Conservation (phyloP, 2,113 vertebrate genomes). For the Pionites leucogaster region DNA sequence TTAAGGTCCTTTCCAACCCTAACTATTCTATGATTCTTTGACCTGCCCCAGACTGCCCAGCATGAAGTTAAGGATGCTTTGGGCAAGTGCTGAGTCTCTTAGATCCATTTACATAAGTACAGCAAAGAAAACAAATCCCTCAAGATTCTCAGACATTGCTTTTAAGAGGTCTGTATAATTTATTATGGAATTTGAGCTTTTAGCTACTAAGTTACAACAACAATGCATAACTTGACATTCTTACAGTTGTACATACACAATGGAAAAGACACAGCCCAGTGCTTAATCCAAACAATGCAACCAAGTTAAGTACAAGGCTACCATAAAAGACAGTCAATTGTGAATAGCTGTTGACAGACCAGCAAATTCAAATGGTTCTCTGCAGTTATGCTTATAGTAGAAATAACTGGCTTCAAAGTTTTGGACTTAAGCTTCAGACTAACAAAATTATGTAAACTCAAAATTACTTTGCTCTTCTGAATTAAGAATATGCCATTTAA, state of each 20-base stretch:
- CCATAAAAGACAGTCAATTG: not conserved
- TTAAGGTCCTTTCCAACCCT: too few relatives aligned
- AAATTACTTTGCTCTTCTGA: not conserved
- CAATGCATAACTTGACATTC: conserved; percentile 45
- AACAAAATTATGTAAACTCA: not conserved
- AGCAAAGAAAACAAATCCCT: not conserved
- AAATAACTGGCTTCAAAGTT: conserved; percentile 11
- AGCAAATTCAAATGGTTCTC: not conserved
- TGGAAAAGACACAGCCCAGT: conserved; percentile 27
- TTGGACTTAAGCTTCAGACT: conserved; percentile 39
- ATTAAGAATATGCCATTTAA: not conserved
- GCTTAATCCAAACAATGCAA: conserved; percentile 45
- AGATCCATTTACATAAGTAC: rapidly evolving
- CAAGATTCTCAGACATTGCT: not conserved
- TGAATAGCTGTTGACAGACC: not conserved
- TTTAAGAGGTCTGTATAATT: conserved; percentile 34
- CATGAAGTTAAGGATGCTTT: not conserved
- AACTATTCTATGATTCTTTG: too few relatives aligned
- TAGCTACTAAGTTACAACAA: conserved; percentile 56
- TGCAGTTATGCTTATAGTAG: not conserved
- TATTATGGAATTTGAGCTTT: conserved; percentile 32
- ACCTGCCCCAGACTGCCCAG: not conserved
- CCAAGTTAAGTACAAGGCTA: not conserved
- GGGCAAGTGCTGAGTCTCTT: not conserved
- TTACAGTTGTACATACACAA: conserved; percentile 46